These are phyloP conservation scores for Amitus sp. DNA, from an alignment of 2,888 invertebrate species.

Conservation along the genomic window DNA sequence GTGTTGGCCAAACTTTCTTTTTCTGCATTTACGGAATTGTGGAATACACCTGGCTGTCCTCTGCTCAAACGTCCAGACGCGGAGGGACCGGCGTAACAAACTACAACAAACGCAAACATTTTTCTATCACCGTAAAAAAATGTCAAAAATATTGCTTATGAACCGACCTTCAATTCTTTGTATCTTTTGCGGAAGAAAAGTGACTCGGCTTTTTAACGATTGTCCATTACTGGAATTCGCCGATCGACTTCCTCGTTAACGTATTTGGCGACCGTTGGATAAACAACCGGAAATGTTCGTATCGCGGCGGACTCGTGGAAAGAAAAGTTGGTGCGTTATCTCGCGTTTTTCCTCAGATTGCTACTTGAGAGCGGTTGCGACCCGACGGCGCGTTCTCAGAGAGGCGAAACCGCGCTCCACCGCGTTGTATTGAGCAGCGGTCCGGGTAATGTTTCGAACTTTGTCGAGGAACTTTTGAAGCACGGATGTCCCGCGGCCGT, in stretches of 20 bases:
- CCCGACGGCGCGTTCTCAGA: constrained; percentile 57
- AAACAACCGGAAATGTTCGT: not conserved
- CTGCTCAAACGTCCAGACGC: too few species aligned
- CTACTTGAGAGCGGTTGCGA: constrained; percentile 56
- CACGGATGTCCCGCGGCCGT: constrained; percentile 57
- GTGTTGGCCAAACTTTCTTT: too few species aligned
- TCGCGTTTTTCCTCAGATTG: constrained; percentile 40
- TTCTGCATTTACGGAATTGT: too few species aligned
- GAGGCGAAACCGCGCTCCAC: constrained; percentile 62
- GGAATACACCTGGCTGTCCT: too few species aligned
- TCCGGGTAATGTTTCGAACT: constrained; percentile 49
- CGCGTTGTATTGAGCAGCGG: constrained; percentile 54
- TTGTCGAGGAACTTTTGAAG: constrained; percentile 55
- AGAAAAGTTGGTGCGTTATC: too few species aligned
- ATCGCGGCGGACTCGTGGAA: too few species aligned
- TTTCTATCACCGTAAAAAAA: too few species aligned
- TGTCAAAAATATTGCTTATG: too few species aligned
- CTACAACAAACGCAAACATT: too few species aligned
- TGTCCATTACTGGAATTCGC: not conserved
- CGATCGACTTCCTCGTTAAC: not conserved
- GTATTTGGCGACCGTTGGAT: not conserved
- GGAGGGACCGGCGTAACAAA: too few species aligned
- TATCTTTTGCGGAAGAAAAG: too few species aligned
- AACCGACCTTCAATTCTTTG: too few species aligned
- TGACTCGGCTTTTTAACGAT: not conserved